Conservation (phyloP, 1,140 invertebrate genomes). For the Caerostris extrusa region DNA sequence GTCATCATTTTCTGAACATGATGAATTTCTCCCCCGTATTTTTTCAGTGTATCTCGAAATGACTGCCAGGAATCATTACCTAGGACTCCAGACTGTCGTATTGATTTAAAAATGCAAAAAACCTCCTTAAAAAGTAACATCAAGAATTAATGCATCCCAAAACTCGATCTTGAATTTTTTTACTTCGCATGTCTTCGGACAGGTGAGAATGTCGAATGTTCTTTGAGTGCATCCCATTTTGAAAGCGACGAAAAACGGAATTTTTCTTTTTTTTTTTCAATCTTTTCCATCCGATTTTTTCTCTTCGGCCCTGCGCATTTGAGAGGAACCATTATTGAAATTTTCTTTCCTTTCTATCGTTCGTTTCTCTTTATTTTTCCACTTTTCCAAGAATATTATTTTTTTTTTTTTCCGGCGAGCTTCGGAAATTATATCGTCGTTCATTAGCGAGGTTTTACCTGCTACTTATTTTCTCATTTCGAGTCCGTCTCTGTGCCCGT, state of each 20-base stretch:
- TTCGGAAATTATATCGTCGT: background rate
- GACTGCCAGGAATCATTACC: background rate
- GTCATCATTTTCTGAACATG: background rate
- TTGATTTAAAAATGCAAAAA: conserved; percentile 9
- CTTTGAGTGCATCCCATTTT: conserved; percentile 26
- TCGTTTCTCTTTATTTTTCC: background rate
- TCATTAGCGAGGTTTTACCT: conserved; percentile 2
- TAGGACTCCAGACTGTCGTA: background rate
- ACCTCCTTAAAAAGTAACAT: background rate
- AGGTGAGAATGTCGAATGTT: background rate
- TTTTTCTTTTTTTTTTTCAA: no score
- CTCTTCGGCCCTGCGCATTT: background rate
- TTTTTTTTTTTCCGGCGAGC: background rate
- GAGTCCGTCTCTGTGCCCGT: background rate
- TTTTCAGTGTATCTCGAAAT: no score
- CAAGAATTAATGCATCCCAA: conserved; percentile 6
- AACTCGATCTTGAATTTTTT: conserved; percentile 11
- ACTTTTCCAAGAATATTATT: background rate
- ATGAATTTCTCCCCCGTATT: background rate
- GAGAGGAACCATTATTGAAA: conserved; percentile 16
- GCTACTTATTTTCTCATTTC: conserved; percentile 20
- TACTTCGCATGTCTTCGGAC: background rate
- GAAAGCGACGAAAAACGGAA: background rate
- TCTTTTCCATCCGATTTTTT: background rate
- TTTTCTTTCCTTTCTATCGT: background rate